Evolutionary conservation across 2,888 invertebrate genomes (phyloP).

Genomic region (Lepidochrysops patricia): DNA sequence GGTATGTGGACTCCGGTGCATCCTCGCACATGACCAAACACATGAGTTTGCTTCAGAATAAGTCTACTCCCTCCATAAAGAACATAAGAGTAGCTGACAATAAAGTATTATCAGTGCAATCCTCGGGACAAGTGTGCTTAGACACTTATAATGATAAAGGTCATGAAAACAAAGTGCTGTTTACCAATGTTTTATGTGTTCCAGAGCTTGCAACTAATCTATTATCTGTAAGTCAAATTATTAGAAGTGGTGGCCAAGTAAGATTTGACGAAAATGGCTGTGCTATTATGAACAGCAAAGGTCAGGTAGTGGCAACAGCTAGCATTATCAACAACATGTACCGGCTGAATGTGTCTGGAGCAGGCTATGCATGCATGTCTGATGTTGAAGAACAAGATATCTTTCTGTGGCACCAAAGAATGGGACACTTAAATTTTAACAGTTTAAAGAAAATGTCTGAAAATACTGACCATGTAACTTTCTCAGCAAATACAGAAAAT

Average conservation of each 20-base stretch:
- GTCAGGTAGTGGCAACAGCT: constrained; percentile 20
- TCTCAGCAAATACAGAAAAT: constrained; percentile 14
- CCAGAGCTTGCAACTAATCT: no score
- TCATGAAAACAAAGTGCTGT: no score
- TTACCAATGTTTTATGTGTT: no score
- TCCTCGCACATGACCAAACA: constrained; percentile 17
- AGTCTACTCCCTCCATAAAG: constrained; percentile 10
- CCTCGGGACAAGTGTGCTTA: no score
- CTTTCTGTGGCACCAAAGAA: constrained; percentile 22
- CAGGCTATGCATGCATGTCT: no score
- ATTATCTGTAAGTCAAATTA: constrained; percentile 23
- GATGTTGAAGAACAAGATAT: constrained; percentile 15
- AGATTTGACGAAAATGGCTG: constrained; percentile 22
- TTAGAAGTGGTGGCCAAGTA: constrained; percentile 22
- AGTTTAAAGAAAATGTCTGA: constrained; percentile 19
- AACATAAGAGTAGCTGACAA: constrained; percentile 21
- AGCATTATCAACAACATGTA: constrained; percentile 24
- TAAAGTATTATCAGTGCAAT: no score
- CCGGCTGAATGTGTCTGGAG: constrained; percentile 20
- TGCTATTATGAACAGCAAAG: constrained; percentile 17
- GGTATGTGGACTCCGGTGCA: constrained; percentile 22
- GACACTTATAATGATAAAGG: no score
- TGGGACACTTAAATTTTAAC: constrained; percentile 25
- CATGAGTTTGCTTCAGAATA: constrained; percentile 14
- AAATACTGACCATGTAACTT: constrained; percentile 13